Percentiles rank a stretch among this genome's conserved stretches.
Evolutionary conservation across 2,113 vertebrate species (phyloP).

Genomic region (Cephalopholis sonnerati): DNA sequence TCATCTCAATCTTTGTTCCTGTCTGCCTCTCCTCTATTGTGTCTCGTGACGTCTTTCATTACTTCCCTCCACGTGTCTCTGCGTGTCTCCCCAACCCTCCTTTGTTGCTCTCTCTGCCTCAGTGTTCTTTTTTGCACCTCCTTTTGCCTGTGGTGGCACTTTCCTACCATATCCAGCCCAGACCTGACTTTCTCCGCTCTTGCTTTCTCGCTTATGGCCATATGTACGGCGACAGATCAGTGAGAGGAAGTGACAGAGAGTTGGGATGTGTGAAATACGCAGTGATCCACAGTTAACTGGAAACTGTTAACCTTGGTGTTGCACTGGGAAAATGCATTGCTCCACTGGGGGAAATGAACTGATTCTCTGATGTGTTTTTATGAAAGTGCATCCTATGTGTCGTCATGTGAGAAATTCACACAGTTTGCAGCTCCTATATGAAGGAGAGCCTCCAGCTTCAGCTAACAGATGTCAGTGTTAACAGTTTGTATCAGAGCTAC

Average conservation of each 20-base stretch:
- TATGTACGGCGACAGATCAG: constrained; percentile 61
- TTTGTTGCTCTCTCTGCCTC: background rate
- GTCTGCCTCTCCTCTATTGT: background rate
- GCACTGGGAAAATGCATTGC: constrained; percentile 22
- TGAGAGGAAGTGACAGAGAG: constrained; percentile 35
- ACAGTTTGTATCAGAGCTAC: background rate
- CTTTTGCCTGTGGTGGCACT: background rate
- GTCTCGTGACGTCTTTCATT: constrained; percentile 9
- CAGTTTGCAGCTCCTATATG: background rate
- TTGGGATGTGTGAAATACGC: constrained; percentile 57
- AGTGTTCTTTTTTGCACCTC: background rate
- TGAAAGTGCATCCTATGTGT: constrained; percentile 12
- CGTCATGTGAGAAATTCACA: constrained; percentile 1
- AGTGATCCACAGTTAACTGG: constrained; percentile 50
- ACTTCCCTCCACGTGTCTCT: background rate
- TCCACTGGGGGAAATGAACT: constrained; percentile 17
- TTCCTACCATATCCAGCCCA: background rate
- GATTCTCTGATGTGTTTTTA: constrained; percentile 15
- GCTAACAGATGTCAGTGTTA: background rate
- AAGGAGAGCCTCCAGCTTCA: background rate
- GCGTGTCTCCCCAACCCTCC: too few relatives aligned
- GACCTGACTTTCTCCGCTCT: background rate
- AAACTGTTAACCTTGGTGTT: constrained; percentile 56
- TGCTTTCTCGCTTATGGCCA: background rate
- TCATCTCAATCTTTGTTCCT: background rate